Evolutionary conservation across 2,113 vertebrate species (phyloP), one percentile per base, ranked within the genome.

Genomic region (Malaclemys terrapin): DNA sequence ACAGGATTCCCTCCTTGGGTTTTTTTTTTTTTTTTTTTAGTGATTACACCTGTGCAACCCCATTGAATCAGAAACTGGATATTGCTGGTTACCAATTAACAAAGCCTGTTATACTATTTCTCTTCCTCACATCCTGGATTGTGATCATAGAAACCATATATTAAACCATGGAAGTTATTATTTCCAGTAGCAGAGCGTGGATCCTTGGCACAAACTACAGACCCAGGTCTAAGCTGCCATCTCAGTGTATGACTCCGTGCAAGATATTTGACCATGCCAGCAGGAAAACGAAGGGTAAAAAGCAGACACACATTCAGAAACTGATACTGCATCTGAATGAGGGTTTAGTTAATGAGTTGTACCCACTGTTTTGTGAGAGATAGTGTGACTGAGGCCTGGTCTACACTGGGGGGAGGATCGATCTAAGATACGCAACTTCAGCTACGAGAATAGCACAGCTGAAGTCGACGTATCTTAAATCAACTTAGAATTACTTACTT

Each of bases 121-220:
- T 91, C 82, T 0, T 45, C n/a, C 19, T 72, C n/a, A 38, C 10
- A 19, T 50, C 35, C 57, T 65, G 82, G 22, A 31, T 6, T 38
- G 12, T 80, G 57, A 2, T 87, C 31, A 2, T 0, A 78, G 72
- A 29, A 93, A 24, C 65, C 1, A 0, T 22, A 54, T 88, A 88
- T 94, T 79, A 93, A 96, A 25, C n/a, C 31, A 42, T 91, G 65
- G 7, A 35, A 78, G 38, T 95, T n/a, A 19, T 69, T 94, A 53
- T 90, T 96, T 93, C 84, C 72, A 91, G 31, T 35, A 29, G 75
- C 47, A 90, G 25, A 84, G 45, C 56, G 86, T 93, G 82, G n/a
- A 24, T 89, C 13, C 75, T 90, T 85, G 82, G 76, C 80, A 96
- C 53, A 12, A 9, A 0, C 56, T 84, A 84, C 91, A 59, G 9